Base-by-base conservation (phyloP, 30 jellyfish, hydroid and myxozoan species). In the Chrysaora quinquecirrha region DNA sequence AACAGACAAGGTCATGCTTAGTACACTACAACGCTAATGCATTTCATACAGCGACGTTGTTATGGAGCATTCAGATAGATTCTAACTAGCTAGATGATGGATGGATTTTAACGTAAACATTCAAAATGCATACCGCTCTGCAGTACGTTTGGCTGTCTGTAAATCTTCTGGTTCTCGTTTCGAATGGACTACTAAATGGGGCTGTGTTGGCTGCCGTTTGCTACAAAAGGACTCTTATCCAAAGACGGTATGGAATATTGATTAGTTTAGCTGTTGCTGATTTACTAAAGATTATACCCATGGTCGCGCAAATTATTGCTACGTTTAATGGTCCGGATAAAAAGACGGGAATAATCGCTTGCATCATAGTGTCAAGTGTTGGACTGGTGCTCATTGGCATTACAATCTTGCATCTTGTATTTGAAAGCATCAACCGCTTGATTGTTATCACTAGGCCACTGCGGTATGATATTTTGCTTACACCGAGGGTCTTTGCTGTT, bases 191-290 rank as follows among this genome's bases (percentile, higher is more conserved):
- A 0, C 67, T 82, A 24, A 82, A 82, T 35, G 85, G 66, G 0
- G 82, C 79, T 43, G 67, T 82, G 33, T 25, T 82, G 38, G 3
- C 58, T 0, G 92, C 92, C 0, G 46, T 65, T 23, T 82, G 73
- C 33, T 32, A 27, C 24, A 50, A 68, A 30, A 18, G 63, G 25
- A 18, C 38, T 24, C 29, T 82, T 18, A 20, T 61, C 32, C 35
- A 70, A 25, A 71, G 38, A 27, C 64, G 92, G 31, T 82, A 66
- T 38, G 92, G 71, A 4, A 30, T 82, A 9, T 70, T 82, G 12
- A 69, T 82, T 56, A 82, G 92, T 31, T 38, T 82, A 14, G 92
- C 92, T 0, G 64, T 82, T 2, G 92, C 80, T 6, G 92, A 82
- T 63, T 35, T 70, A 35, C 85, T 82, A 6, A 68, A 82, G 46